Base-by-base conservation (phyloP, 1,140 invertebrate genomes). In the Brachionus rubens region DNA sequence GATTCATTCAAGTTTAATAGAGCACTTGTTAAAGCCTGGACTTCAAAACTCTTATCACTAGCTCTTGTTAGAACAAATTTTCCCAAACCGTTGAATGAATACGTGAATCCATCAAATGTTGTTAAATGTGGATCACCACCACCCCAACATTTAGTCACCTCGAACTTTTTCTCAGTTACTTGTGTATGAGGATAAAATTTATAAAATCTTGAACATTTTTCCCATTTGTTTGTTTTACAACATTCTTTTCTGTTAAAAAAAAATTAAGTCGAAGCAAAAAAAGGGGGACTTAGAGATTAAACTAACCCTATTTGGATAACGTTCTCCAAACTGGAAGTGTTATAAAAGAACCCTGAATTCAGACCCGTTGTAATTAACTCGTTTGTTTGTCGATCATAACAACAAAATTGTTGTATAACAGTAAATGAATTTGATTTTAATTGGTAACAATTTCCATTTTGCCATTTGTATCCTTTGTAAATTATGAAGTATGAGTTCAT, bases 51-150 rank as follows among this genome's bases (percentile, higher is more conserved):
- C 5, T 46, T 46, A 12, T 70, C 43, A 4, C 47, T 70, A 16
- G 67, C 41, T 70, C 43, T 30, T 2, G 67, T 12, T 3, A 70
- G 16, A n/a, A 70, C 21, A 70, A 26, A 70, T 70, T 70, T 70
- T 7, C 67, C 67, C 14, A 47, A 6, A 1, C 67, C 67, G 36
- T 70, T 70, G 10, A 70, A 70, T 6, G 67, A 47, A n/a, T 70
- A 70, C 0, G 41, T 47, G 0, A 70, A 47, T 24, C 33, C 33
- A 36, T 70, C 67, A 47, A 47, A 70, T 36, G 67, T 70, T 3
- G 67, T 70, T 3, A 70, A 30, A 40, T 70, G 67, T 10, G 67
- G 67, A 70, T 70, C 67, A 14, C 67, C 67, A 33, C 40, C 41
- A 28, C 16, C 40, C 67, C 67, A 70, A 47, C 26, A 24, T 19